Conservation (phyloP, 2,113 vertebrate species). For the Dissostichus mawsoni region DNA sequence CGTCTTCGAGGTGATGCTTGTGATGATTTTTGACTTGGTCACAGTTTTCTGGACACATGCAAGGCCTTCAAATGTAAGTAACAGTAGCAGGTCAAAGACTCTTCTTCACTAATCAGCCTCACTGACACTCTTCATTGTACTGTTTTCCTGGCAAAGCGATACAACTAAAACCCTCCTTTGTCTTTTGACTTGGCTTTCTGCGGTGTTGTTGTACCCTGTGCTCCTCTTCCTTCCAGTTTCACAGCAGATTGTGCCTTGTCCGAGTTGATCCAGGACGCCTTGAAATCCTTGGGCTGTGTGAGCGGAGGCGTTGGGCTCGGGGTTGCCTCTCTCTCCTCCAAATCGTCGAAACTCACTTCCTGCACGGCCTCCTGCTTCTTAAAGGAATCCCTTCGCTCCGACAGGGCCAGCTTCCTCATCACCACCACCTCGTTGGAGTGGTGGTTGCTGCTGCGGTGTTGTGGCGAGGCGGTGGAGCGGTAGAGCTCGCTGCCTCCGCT, state of each 20-base stretch:
- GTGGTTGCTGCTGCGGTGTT: slow-evolving; percentile 62
- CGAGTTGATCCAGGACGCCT: slow-evolving; percentile 76
- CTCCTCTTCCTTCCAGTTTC: slow-evolving; percentile 49
- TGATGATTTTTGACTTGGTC: slow-evolving; percentile 52
- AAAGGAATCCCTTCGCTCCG: slow-evolving; percentile 93
- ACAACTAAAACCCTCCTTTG: slow-evolving; percentile 62
- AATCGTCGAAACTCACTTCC: slow-evolving; percentile 90
- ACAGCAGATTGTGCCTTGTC: slow-evolving; percentile 27
- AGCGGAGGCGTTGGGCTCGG: slow-evolving; percentile 20
- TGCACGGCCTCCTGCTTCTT: slow-evolving; percentile 96
- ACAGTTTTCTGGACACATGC: slow-evolving; percentile 69
- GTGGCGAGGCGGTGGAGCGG: slow-evolving; percentile 43
- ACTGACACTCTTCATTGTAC: slow-evolving; percentile 23
- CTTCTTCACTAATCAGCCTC: neutral
- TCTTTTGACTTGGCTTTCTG: slow-evolving; percentile 84
- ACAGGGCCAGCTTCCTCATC: slow-evolving; percentile 91
- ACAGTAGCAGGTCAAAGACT: slow-evolving; percentile 57
- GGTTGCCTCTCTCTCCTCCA: slow-evolving; percentile 52
- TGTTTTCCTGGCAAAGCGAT: neutral
- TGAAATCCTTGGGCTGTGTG: slow-evolving; percentile 54
- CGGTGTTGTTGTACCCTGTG: slow-evolving; percentile 50
- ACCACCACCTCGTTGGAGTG: slow-evolving; percentile 87
- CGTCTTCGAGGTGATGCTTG: slow-evolving; percentile 37
- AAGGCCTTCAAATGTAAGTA: slow-evolving; percentile 52
- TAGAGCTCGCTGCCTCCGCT: slow-evolving; percentile 66